Conservation (phyloP, 2,113 vertebrate species). For the Nothobranchius furzeri region DNA sequence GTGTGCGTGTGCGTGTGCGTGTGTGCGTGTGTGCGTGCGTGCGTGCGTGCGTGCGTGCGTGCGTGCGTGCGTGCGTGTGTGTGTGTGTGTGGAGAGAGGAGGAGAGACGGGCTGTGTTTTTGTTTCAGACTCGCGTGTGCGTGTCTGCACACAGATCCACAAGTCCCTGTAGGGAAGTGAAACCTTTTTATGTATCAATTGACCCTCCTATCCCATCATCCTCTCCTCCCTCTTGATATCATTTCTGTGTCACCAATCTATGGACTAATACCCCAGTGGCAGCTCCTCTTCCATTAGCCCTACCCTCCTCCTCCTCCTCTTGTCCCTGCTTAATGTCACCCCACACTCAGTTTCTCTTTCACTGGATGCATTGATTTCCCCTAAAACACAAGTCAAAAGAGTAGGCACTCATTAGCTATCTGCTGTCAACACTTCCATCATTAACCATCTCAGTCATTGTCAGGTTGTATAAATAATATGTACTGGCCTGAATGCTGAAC, state of each 20-base stretch:
- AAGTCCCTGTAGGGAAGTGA: constrained; percentile 61
- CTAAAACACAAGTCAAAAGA: constrained; percentile 6
- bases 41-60: too few species aligned
- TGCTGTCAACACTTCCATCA: neutral
- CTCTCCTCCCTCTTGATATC: constrained; percentile 62
- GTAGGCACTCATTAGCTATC: too few species aligned
- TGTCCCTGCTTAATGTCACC: constrained; percentile 40
- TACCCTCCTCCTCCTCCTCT: constrained; percentile 44
- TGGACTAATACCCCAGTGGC: constrained; percentile 75
- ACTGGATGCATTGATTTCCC: constrained; percentile 44
- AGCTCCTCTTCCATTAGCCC: constrained; percentile 76
- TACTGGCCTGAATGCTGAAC: constrained; percentile 16
- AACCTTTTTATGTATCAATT: constrained; percentile 78
- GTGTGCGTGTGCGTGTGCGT: too few species aligned
- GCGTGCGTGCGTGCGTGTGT: too few species aligned
- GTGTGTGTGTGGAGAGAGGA: too few species aligned
- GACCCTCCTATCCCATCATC: constrained; percentile 64
- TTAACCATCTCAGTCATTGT: constrained; percentile 16
- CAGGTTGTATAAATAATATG: neutral
- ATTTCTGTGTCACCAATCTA: constrained; percentile 77
- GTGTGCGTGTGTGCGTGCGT: too few species aligned
- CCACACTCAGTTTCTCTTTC: constrained; percentile 54
- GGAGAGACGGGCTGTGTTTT: too few species aligned
- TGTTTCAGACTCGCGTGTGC: too few species aligned
- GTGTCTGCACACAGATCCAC: constrained; percentile 35